Evolutionary conservation across 2,113 vertebrate genomes (phyloP).

Genomic region (Centropus bengalensis): DNA sequence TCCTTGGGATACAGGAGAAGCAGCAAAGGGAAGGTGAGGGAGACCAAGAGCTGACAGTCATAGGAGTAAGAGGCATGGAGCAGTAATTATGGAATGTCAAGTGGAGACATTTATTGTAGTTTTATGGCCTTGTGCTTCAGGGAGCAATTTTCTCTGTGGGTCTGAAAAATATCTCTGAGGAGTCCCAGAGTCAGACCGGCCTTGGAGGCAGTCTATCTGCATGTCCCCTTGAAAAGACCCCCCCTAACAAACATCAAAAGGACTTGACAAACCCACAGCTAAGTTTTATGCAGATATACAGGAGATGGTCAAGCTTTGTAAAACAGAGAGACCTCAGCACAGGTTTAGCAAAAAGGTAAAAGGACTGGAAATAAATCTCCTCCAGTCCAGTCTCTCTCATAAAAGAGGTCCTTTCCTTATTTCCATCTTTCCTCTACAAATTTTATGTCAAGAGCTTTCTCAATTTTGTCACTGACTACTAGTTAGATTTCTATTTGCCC

Average conservation of each 20-base stretch:
- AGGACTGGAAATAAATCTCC: background rate
- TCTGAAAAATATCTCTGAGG: constrained; percentile 2
- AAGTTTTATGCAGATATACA: background rate
- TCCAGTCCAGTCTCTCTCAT: background rate
- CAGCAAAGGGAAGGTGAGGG: background rate
- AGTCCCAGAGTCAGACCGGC: background rate
- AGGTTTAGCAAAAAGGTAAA: background rate
- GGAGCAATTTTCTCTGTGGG: background rate
- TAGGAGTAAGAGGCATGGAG: background rate
- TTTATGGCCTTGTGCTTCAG: background rate
- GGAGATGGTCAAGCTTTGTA: background rate
- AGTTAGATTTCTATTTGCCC: background rate
- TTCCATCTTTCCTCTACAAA: background rate
- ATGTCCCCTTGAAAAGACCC: background rate
- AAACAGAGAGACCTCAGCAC: background rate
- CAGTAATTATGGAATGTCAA: background rate
- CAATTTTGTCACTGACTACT: background rate
- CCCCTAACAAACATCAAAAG: background rate
- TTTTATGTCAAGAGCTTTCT: background rate
- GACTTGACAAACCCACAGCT: background rate
- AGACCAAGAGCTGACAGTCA: background rate
- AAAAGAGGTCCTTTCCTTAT: background rate
- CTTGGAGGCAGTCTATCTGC: background rate
- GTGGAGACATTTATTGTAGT: background rate
- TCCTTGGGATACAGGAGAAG: background rate